phyloP scores from a whole-genome alignment of 1,140 invertebrate genomes.

The Propsilocerus akamusi region DNA sequence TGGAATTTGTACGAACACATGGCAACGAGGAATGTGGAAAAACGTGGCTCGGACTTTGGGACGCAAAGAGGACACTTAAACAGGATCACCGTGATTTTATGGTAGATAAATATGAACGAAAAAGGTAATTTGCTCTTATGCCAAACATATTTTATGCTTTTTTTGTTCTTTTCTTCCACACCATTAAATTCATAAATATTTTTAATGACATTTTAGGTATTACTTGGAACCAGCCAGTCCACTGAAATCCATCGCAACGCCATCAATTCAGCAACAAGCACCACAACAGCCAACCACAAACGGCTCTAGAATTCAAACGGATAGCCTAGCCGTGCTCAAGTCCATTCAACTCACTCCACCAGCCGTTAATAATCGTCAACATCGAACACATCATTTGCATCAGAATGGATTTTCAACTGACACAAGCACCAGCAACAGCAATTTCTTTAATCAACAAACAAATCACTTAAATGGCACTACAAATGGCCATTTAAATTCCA shows the following conservation, averaged over 20 bases:
- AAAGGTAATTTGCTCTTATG: constrained; percentile 32
- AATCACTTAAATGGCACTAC: constrained; percentile 13
- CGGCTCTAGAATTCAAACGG: constrained; percentile 7
- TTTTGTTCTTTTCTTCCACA: background rate
- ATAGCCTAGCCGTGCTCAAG: constrained; percentile 9
- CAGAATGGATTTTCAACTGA: no score
- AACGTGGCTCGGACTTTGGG: constrained; percentile 78
- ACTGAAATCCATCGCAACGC: constrained; percentile 21
- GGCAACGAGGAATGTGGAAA: constrained; percentile 88
- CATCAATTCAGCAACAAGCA: constrained; percentile 18
- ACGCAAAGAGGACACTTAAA: constrained; percentile 42
- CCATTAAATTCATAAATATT: background rate
- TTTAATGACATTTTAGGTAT: constrained; percentile 25
- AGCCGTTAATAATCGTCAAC: constrained; percentile 10
- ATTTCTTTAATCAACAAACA: constrained; percentile 10
- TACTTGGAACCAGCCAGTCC: constrained; percentile 43
- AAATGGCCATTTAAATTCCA: constrained; percentile 16
- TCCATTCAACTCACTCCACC: constrained; percentile 21
- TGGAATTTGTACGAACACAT: constrained; percentile 72
- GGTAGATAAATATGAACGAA: constrained; percentile 85
- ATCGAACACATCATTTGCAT: no score
- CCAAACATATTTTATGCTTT: background rate
- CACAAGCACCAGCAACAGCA: no score
- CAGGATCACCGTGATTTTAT: constrained; percentile 79
- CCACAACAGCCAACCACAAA: constrained; percentile 11